phyloP scores from a whole-genome alignment of 1,140 invertebrate species.

The Holotrichia oblita region DNA sequence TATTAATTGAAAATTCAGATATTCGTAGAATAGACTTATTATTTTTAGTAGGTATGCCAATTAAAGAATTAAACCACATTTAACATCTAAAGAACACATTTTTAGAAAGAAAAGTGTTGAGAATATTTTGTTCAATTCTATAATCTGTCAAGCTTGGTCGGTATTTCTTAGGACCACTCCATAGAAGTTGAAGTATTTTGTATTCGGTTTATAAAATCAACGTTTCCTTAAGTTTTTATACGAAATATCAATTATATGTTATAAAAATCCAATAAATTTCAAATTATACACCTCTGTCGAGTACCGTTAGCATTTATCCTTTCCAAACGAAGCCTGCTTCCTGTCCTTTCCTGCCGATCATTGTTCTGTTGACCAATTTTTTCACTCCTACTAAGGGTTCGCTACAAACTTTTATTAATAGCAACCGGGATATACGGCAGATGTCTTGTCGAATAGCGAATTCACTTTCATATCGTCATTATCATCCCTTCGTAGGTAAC shows the following conservation, averaged over 20 bases:
- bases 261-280: constrained; percentile 11
- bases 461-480: neutral
- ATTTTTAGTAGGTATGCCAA: no score
- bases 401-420: neutral
- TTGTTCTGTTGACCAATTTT: neutral
- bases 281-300: neutral
- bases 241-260: neutral
- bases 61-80: no score
- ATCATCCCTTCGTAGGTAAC: constrained; percentile 10
- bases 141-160: no score
- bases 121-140: neutral
- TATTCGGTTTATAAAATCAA: neutral
- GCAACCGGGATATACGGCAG: neutral
- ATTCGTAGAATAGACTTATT: no score
- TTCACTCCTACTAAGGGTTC: neutral
- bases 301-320: neutral
- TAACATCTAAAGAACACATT: no score
- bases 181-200: neutral
- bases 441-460: neutral
- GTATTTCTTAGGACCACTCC: no score
- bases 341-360: neutral
- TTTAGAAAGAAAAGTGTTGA: no score
- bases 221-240: neutral
- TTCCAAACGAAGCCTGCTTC: neutral
- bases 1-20: no score